Evolutionary conservation across 64 coral and sea anemone genomes (phyloP), one percentile per base, ranked within the genome.

Genomic region (Acropora yongei): DNA sequence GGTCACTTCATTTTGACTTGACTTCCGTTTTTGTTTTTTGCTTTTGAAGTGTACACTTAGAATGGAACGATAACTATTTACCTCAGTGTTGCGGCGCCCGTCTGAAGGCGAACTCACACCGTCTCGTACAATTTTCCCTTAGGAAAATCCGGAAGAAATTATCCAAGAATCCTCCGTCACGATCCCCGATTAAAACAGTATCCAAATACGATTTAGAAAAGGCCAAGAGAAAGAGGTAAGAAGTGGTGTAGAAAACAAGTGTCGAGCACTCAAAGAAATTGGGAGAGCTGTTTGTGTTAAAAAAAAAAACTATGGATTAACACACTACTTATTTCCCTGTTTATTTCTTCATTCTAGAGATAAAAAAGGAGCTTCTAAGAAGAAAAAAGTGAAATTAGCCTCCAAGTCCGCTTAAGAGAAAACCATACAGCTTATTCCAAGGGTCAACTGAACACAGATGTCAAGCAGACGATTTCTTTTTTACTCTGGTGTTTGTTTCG

Each of bases 181-280:
- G 94, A 65, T 82, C 94, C 17, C n/a, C 89, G 13, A 91, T 95
- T 71, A 91, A 95, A 77, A 95, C 94, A 49, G 89, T 88, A 14
- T 88, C 89, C n/a, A 95, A 91, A 50, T 95, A 95, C 66, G 94
- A 95, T 46, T 71, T 79, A 6, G 79, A 83, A 46, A 95, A 66
- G 58, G 94, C 94, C 14, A 95, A 91, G 41, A 82, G 84, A 51
- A 95, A 88, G 87, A 95, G 89, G 94, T 95, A 61, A 68, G 58
- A n/a, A 17, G 6, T 14, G 6, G 30, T 30, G 30, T 30, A 30
- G 30, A 30, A 30, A 30, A 4, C 16, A 79, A 47, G 3, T 13
- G 14, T 5, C 39, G 20, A 63, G 45, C 47, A 13, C 10, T 55
- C 51, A 10, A 55, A 55, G 51, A 5, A 55, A 2, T 5, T 55